These are phyloP conservation scores for Cnemophilus loriae DNA, from an alignment of 2,113 vertebrate genomes.

Conservation along the genomic window DNA sequence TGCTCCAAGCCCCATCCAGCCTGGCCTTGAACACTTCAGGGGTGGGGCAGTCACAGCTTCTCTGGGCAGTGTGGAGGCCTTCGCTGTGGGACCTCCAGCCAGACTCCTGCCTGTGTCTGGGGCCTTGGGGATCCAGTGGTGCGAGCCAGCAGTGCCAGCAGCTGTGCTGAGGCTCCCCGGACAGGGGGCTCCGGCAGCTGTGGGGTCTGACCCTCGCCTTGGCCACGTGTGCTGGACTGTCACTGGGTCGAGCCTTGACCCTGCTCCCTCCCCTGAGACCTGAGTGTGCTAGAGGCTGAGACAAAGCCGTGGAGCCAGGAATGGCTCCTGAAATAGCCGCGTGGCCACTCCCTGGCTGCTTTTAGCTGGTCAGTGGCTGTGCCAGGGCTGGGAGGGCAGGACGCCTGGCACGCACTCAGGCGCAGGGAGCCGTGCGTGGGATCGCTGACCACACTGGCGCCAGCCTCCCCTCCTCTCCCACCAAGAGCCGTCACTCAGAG, in stretches of 20 bases:
- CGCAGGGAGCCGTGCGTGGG: constrained; percentile 53
- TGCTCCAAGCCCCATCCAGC: background rate
- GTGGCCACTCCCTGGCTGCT: background rate
- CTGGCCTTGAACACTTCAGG: background rate
- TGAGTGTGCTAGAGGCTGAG: background rate
- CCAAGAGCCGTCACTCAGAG: constrained; percentile 53
- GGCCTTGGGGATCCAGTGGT: background rate
- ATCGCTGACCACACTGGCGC: constrained; percentile 67
- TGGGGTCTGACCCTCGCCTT: background rate
- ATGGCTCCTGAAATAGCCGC: constrained; percentile 40
- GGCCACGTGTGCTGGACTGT: background rate
- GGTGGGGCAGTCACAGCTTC: background rate
- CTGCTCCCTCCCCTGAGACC: background rate
- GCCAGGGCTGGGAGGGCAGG: constrained; percentile 52
- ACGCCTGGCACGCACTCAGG: background rate
- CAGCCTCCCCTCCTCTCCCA: constrained; percentile 56
- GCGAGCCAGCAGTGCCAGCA: background rate
- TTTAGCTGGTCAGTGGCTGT: background rate
- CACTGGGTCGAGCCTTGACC: background rate
- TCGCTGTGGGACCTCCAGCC: background rate
- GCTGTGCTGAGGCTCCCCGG: background rate
- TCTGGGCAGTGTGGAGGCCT: background rate
- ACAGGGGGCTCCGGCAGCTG: background rate
- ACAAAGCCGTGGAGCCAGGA: background rate
- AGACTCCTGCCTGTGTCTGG: background rate